Conservation (phyloP, 2,113 vertebrate genomes). For the Poicephalus meyeri region DNA sequence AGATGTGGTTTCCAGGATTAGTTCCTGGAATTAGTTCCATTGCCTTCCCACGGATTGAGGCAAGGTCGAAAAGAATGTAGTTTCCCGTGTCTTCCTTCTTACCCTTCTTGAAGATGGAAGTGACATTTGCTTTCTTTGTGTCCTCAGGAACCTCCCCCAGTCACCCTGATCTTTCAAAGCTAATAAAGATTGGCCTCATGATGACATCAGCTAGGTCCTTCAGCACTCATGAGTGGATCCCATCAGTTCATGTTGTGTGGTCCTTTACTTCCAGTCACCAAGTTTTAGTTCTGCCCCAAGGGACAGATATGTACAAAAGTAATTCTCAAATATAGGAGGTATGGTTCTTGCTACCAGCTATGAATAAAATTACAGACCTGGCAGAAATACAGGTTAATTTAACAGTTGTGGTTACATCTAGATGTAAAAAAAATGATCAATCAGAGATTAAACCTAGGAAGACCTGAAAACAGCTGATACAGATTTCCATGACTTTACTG, state of each 20-base stretch:
- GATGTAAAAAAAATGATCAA: not conserved
- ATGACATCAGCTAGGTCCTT: not conserved
- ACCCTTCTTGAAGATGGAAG: not conserved
- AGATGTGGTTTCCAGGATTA: not conserved
- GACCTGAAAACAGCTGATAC: not conserved
- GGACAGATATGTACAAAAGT: not conserved
- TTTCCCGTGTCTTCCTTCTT: not conserved
- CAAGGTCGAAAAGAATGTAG: not conserved
- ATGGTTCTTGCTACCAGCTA: not conserved
- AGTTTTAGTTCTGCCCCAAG: not conserved
- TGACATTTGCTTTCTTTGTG: not conserved
- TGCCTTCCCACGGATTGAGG: not conserved
- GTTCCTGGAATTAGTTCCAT: not conserved
- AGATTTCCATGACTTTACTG: not conserved
- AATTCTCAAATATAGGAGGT: not conserved
- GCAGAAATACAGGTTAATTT: not conserved
- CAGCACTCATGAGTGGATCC: not conserved
- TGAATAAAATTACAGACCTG: not conserved
- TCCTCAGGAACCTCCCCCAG: not conserved
- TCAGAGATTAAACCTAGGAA: not conserved
- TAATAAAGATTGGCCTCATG: not conserved
- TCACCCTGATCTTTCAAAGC: not conserved
- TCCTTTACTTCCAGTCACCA: not conserved
- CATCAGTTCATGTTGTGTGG: not conserved
- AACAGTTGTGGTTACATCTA: not conserved